Base-by-base conservation (phyloP, 1,140 invertebrate species). In the Philotrypesis tridentata region DNA sequence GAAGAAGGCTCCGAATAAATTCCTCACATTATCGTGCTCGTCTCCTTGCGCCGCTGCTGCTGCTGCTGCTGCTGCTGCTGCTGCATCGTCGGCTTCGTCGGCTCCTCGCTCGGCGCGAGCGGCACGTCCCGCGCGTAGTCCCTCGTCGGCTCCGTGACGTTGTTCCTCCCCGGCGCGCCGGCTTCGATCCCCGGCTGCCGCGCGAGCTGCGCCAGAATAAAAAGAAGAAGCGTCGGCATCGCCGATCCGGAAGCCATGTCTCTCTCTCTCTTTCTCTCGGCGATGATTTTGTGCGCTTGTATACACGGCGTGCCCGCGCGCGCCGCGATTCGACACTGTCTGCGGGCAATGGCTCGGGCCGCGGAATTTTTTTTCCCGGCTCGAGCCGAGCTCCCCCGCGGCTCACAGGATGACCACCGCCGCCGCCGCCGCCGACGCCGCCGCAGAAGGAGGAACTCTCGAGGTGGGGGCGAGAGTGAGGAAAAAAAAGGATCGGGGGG, bases 321-420 rank as follows among this genome's bases (percentile, higher is more conserved):
- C 25, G 2, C 76, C 40, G 21, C 79, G 37, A 80, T 80, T 65
- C 71, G 60, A 80, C 48, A 80, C 60, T 21, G 71, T 80, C 79
- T 67, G 23, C 14, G 21, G 37, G 75, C n/a, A 68, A 48, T 14
- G 12, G 17, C 68, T n/a, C 37, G 25, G n/a, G 61, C n/a, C n/a
- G 33, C 60, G 17, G n/a, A 6, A 48, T 23, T 55, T 55, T 55
- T 55, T 55, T n/a, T 1, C 55, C 0, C 7, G 12, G 71, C 55
- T 40, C 40, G 71, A 73, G 71, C n/a, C n/a, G n/a, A n/a, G n/a
- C n/a, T 3, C 29, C 9, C 11, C 48, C 21, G 48, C 17, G 7
- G 48, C 17, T 55, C 40, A 0, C 40, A 55, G 48, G 48, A 55
- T 55, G 14, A 55, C 21, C 12, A 43, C 40, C 12, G 40, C 40